Percentiles rank a stretch among this genome's conserved stretches.
phyloP scores from a whole-genome alignment of 2,113 vertebrate species.

The Felis chaus region DNA sequence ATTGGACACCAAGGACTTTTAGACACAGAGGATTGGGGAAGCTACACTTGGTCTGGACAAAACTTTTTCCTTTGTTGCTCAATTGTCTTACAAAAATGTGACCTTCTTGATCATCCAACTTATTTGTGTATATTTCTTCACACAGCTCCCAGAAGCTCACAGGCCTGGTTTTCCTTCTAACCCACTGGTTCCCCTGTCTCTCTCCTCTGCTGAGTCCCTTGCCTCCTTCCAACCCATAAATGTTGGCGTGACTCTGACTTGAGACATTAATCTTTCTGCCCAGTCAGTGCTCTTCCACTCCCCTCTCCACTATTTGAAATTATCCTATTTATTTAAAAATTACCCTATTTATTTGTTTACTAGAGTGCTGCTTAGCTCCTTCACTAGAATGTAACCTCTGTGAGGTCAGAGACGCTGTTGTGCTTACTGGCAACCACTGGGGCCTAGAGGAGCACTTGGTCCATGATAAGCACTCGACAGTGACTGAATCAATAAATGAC shows the following conservation, averaged over 20 bases:
- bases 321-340: not conserved
- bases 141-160: not conserved
- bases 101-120: not conserved
- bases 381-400: not conserved
- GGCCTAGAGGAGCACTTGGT: not conserved
- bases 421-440: not conserved
- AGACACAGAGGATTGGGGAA: not conserved
- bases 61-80: not conserved
- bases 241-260: not conserved
- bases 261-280: not conserved
- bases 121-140: not conserved
- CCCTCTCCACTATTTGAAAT: not conserved
- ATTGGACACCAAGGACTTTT: not conserved
- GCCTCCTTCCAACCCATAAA: not conserved
- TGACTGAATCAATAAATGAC: not conserved
- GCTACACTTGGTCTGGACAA: not conserved
- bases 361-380: not conserved
- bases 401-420: not conserved
- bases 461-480: not conserved
- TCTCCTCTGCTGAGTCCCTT: not conserved
- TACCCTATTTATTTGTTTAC: not conserved
- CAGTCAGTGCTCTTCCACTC: not conserved
- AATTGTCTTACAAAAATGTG: not conserved
- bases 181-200: not conserved
- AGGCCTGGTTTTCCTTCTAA: not conserved